Evolutionary conservation across 2,888 invertebrate species (phyloP).

Genomic region (Antheraea yamamai): DNA sequence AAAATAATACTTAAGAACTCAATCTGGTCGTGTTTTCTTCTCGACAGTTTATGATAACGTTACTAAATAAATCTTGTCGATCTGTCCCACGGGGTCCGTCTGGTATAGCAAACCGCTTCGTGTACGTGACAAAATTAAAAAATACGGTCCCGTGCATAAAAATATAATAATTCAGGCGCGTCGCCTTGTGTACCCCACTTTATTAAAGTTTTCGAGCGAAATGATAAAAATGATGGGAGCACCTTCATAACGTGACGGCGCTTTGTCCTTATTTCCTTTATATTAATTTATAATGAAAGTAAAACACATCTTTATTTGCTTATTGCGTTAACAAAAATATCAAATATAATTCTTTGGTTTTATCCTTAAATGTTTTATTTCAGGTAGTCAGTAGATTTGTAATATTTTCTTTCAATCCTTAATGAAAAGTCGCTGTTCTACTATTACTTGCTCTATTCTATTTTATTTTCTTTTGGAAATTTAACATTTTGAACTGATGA

Average conservation of each 20-base stretch:
- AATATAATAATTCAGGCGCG: slow-evolving; percentile 65
- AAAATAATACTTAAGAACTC: neutral
- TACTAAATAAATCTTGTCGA: slow-evolving; percentile 38
- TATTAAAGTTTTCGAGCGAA: slow-evolving; percentile 73
- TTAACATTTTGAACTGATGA: no score
- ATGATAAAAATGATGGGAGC: slow-evolving; percentile 73
- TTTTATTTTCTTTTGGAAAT: no score
- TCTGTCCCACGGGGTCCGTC: slow-evolving; percentile 20
- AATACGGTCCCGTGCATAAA: slow-evolving; percentile 60
- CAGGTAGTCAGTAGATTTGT: neutral
- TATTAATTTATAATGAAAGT: slow-evolving; percentile 52
- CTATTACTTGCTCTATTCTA: neutral
- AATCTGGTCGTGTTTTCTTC: neutral
- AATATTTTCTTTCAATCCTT: neutral
- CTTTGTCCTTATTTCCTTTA: slow-evolving; percentile 61
- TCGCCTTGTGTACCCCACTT: slow-evolving; percentile 56
- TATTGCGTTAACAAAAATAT: slow-evolving; percentile 14
- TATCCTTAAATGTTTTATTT: neutral
- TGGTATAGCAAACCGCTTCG: slow-evolving; percentile 26
- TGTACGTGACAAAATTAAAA: slow-evolving; percentile 60
- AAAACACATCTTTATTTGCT: slow-evolving; percentile 23
- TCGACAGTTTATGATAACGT: slow-evolving; percentile 16
- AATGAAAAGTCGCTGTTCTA: neutral
- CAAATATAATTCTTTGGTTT: slow-evolving; percentile 11
- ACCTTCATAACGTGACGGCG: slow-evolving; percentile 50